phyloP scores from a whole-genome alignment of 2,888 invertebrate species.

The Trachelus iudaicus region DNA sequence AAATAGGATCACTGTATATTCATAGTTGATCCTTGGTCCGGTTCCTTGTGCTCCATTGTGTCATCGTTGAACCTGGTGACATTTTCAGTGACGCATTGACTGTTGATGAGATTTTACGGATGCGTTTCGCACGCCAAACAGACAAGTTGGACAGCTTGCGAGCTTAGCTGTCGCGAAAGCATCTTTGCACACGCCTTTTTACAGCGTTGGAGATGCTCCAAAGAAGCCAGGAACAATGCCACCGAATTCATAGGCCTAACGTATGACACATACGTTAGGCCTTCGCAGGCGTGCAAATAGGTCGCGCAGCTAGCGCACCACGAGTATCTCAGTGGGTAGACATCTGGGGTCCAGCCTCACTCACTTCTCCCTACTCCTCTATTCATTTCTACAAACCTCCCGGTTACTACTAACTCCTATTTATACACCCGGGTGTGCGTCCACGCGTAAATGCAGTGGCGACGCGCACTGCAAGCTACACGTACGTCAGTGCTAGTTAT shows the following conservation, averaged over 20 bases:
- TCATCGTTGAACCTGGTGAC: background rate
- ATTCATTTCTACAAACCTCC: background rate
- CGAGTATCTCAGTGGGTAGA: conserved; percentile 17
- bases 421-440: background rate
- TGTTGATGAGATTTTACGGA: background rate
- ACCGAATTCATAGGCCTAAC: conserved; percentile 14
- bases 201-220: background rate
- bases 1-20: background rate
- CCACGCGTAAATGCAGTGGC: background rate
- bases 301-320: conserved; percentile 8
- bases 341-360: conserved; percentile 21
- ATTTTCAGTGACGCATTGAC: background rate
- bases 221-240: conserved; percentile 7
- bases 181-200: background rate
- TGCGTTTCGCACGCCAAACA: background rate
- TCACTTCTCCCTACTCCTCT: background rate
- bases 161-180: background rate
- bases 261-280: conserved; percentile 20
- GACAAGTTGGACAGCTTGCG: background rate
- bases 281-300: conserved; percentile 17
- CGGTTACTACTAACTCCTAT: background rate
- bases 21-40: background rate
- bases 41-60: background rate
- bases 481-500: background rate
- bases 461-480: background rate